phyloP scores from a whole-genome alignment of 23 tunicate genomes.

The Ciona savignyi region DNA sequence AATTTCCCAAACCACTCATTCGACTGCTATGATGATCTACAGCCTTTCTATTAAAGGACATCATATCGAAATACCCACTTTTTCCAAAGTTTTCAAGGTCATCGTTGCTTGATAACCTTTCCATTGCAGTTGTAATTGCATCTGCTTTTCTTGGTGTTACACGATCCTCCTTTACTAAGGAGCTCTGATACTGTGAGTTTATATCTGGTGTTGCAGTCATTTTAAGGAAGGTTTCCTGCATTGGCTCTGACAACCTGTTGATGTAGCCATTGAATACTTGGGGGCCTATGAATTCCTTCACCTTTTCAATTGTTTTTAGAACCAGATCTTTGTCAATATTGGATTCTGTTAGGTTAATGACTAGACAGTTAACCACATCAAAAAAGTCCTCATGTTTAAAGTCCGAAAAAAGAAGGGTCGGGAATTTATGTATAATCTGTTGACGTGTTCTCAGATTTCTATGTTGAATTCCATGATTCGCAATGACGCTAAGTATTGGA shows the following conservation, averaged over 20 bases:
- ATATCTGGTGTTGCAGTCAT: neutral
- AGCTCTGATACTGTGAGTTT: neutral
- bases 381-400: constrained; percentile 84
- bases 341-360: constrained; percentile 30
- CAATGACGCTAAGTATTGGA: constrained; percentile 41
- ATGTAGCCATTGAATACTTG: constrained; percentile 33
- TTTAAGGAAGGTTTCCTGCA: constrained; percentile 17
- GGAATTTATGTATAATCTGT: constrained; percentile 62
- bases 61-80: constrained; percentile 48
- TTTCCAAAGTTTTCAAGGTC: constrained; percentile 25
- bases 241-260: constrained; percentile 35
- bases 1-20: neutral
- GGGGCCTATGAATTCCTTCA: constrained; percentile 52
- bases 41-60: neutral
- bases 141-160: neutral
- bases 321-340: constrained; percentile 32
- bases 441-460: constrained; percentile 27
- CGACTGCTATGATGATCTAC: neutral
- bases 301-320: constrained; percentile 24
- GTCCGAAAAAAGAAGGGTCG: constrained; percentile 78
- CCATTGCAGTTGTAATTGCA: neutral
- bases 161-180: neutral
- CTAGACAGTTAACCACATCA: constrained; percentile 62
- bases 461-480: constrained; percentile 61
- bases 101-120: neutral